Base-by-base conservation (phyloP, 2,113 vertebrate genomes). In the Triplophysa dalaica region DNA sequence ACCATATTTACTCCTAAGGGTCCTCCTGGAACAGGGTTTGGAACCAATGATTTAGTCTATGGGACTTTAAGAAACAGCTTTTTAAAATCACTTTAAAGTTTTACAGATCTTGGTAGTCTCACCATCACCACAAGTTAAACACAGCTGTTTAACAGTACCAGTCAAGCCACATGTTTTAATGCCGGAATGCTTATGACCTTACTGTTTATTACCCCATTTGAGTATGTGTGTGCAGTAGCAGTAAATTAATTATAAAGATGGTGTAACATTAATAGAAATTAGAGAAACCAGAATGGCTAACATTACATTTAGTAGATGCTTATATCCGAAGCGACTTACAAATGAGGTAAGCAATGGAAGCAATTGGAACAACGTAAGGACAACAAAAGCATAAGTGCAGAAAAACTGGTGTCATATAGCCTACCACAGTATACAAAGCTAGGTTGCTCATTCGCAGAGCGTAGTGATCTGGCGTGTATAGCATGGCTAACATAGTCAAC, bases 81-180 rank as follows among this genome's bases (percentile, higher is more conserved):
- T 74, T 62, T 48, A 14, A 58, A 65, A 62, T 73, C 70, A 58
- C 33, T 48, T 50, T 21, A 22, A 26, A 58, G n/a, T 22, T 77
- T 81, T 24, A 21, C 54, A 73, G 65, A 41, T 72, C 68, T 75
- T 48, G 33, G 66, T 78, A 72, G 70, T 81, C 81, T 78, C 73
- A 62, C 41, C 33, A 75, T 65, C 74, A 82, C 29, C 69, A 78
- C 58, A 78, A 78, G 70, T 76, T 80, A 83, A 84, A 81, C 81
- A 81, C 78, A 84, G 83, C 70, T 83, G 84, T 79, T 75, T 81
- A 66, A 29, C 70, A 63, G 76, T 19, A 68, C 66, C 69, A 83
- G 75, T 75, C 65, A 81, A 75, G 38, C 43, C 48, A 69, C 21
- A 41, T 81, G 69, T 54, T 82, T 76, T 76, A 24, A 76, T 61